phyloP scores from a whole-genome alignment of 2,888 invertebrate genomes.

The Sipha maydis region DNA sequence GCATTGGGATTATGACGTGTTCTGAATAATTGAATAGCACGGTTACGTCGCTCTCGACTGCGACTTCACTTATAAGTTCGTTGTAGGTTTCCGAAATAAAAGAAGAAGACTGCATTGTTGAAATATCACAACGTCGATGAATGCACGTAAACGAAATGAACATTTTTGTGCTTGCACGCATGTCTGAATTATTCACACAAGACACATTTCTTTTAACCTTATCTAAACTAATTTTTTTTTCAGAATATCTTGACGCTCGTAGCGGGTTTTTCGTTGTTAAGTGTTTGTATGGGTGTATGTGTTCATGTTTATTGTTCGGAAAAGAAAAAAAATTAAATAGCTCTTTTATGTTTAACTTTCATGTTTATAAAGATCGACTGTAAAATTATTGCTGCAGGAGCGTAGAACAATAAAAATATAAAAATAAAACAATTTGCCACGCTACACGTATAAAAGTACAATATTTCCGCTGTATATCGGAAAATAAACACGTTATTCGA shows the following conservation, averaged over 20 bases:
- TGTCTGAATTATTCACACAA: neutral
- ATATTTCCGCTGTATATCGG: neutral
- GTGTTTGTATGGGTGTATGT: neutral
- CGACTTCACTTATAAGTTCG: neutral
- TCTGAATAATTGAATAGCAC: neutral
- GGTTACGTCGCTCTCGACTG: neutral
- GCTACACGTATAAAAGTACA: neutral
- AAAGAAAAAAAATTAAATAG: constrained; percentile 2
- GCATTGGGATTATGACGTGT: neutral
- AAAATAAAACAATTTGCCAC: neutral
- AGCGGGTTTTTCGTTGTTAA: neutral
- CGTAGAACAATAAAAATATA: neutral
- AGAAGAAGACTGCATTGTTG: neutral
- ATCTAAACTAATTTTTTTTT: neutral
- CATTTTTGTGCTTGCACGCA: neutral
- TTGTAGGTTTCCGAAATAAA: neutral
- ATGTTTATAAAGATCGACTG: constrained; percentile 6
- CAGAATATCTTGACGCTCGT: neutral
- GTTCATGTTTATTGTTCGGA: neutral
- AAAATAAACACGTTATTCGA: too few relatives aligned
- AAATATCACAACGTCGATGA: neutral
- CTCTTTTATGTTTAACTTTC: constrained; percentile 23
- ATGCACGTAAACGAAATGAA: neutral
- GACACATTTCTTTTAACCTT: neutral
- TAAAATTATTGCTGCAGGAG: neutral